These are phyloP conservation scores for Myripristis murdjan DNA, from an alignment of 2,797 vertebrate species.

Conservation along the genomic window DNA sequence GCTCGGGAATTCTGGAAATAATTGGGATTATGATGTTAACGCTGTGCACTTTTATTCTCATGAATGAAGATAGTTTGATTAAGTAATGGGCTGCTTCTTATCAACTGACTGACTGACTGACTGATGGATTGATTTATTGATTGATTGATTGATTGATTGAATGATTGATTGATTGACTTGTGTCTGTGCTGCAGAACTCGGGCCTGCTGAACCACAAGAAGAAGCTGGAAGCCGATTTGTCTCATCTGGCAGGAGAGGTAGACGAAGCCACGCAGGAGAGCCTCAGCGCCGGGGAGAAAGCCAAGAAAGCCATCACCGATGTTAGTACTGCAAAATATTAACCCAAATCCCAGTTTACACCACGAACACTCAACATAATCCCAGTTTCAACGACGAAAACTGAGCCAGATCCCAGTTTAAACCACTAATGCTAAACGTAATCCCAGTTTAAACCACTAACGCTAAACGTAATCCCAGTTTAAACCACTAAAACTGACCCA, in stretches of 20 bases:
- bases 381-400: no score
- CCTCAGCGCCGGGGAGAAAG: constrained; percentile 93
- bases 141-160: neutral
- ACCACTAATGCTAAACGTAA: no score
- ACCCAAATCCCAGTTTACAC: no score
- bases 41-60: no score
- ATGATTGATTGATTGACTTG: constrained; percentile 12
- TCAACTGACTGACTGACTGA: no score
- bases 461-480: constrained; percentile 1
- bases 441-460: no score
- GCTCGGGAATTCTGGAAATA: no score
- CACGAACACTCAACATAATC: no score
- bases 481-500: neutral
- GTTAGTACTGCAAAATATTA: constrained; percentile 77
- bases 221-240: constrained; percentile 92
- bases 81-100: neutral
- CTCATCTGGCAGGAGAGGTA: constrained; percentile 85
- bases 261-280: constrained; percentile 93
- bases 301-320: constrained; percentile 94
- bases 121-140: neutral
- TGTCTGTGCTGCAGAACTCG: constrained; percentile 91
- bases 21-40: no score
- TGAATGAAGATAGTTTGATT: no score
- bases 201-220: constrained; percentile 95
- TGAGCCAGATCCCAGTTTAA: no score